Base-by-base conservation (phyloP, 2,113 vertebrate species). In the Dinomys branickii region DNA sequence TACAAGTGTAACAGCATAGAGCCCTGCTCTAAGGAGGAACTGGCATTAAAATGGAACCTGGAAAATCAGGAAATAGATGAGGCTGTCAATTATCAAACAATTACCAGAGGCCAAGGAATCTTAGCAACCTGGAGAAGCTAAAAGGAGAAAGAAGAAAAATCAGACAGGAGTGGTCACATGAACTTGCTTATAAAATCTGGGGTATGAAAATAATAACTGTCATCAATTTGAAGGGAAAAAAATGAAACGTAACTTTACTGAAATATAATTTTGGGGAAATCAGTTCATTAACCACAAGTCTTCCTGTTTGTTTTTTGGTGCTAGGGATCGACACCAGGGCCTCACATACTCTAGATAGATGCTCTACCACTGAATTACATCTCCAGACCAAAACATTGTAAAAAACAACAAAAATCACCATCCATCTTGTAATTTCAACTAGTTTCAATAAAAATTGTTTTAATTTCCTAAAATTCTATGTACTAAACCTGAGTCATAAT, bases 351-450 rank as follows among this genome's bases (percentile, higher is more conserved):
- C 7, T 35, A 52, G 38, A 44, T 24, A 30, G 26, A 22, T 3
- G 61, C 8, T 50, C 33, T 77, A 52, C 10, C 41, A 30, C 3
- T 41, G 24, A 30, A 44, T 56, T 61, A 47, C 24, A 7, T 38
- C 69, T 17, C 7, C 26, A 54, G 3, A 12, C 28, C 8, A 63
- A 52, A 63, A 52, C n/a, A 63, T 59, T 85, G 3, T 33, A 10
- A 33, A 28, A 85, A 84, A 78, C 33, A 52, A 52, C 89, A 91
- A 61, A 91, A 85, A 69, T 87, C 63, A 63, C 17, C 63, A 91
- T 47, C 14, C 65, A 65, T 54, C 38, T 82, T 84, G 7, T 83
- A 89, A 61, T 63, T 96, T 96, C 44, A 91, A 58, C 11, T 82
- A 94, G 14, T 85, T 82, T 41, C 56, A 81, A 38, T 85, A 87